A percentile compares a stretch with the other conserved stretches of the same genome.
Evolutionary conservation across 1,140 invertebrate genomes (phyloP).

Genomic region (Steinernema khuongi): DNA sequence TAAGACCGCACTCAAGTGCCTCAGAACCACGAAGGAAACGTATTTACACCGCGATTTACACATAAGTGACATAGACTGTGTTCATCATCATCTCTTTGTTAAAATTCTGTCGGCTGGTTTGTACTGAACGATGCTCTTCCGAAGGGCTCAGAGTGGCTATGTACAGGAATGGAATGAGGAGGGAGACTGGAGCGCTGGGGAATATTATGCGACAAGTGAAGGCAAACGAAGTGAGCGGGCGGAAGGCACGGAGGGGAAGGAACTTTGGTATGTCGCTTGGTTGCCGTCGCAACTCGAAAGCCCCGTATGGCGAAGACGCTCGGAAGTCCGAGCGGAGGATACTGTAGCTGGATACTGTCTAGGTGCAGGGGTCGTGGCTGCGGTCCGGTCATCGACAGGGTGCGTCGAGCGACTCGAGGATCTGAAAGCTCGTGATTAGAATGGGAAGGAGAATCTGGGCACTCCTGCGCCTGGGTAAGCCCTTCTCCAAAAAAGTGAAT

Average conservation of each 20-base stretch:
- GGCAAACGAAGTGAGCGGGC: not conserved
- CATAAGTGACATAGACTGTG: not conserved
- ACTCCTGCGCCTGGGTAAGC: too few species aligned
- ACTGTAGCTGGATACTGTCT: not conserved
- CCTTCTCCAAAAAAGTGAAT: not conserved
- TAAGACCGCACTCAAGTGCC: not conserved
- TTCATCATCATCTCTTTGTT: conserved; percentile 1
- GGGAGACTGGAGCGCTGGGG: not conserved
- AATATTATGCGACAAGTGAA: conserved; percentile 17
- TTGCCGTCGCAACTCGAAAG: conserved; percentile 8
- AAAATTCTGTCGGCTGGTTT: not conserved
- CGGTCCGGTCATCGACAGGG: not conserved
- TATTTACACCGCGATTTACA: not conserved
- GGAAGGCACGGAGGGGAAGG: not conserved
- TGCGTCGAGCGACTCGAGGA: not conserved
- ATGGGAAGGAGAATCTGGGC: too few species aligned
- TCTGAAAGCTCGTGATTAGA: too few species aligned
- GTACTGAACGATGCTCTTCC: not conserved
- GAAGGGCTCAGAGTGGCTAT: not conserved
- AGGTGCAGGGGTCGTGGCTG: too few species aligned
- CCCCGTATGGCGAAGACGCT: conserved; percentile 5
- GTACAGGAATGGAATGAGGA: not conserved
- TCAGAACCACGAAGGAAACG: not conserved
- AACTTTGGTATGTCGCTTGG: conserved; percentile 12
- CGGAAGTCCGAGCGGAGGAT: not conserved